Evolutionary conservation across 2,888 invertebrate genomes (phyloP).

Genomic region (Cosmia trapezina): DNA sequence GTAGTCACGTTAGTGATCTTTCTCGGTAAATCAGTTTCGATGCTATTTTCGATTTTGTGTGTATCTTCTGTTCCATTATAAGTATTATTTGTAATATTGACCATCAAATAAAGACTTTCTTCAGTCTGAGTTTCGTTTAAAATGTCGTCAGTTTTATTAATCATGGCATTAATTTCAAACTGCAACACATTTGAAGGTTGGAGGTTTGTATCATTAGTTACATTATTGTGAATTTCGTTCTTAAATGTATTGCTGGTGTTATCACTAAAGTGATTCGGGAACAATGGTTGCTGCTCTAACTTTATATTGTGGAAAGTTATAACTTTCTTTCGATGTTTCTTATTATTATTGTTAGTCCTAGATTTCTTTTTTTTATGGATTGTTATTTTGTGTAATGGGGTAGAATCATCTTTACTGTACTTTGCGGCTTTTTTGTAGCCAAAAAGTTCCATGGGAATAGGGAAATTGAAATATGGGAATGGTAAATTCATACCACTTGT

Average conservation of each 20-base stretch:
- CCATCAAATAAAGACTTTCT: slow-evolving; percentile 73
- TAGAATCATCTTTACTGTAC: slow-evolving; percentile 69
- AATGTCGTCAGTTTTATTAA: slow-evolving; percentile 63
- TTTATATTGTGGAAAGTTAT: slow-evolving; percentile 80
- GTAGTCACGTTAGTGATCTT: slow-evolving; percentile 68
- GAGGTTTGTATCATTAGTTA: slow-evolving; percentile 49
- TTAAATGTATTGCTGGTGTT: slow-evolving; percentile 53
- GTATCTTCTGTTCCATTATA: slow-evolving; percentile 72
- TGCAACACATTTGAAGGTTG: slow-evolving; percentile 54
- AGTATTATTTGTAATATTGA: slow-evolving; percentile 77
- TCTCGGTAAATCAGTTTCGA: slow-evolving; percentile 78
- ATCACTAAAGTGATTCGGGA: slow-evolving; percentile 66
- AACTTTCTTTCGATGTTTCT: slow-evolving; percentile 82
- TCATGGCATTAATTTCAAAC: slow-evolving; percentile 53
- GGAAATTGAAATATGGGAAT: slow-evolving; percentile 78
- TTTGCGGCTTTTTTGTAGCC: slow-evolving; percentile 72
- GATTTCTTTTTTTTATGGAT: slow-evolving; percentile 85
- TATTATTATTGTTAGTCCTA: slow-evolving; percentile 74
- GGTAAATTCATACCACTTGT: slow-evolving; percentile 75
- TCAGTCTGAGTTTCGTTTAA: slow-evolving; percentile 71
- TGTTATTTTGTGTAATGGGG: slow-evolving; percentile 78
- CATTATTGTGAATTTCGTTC: slow-evolving; percentile 57
- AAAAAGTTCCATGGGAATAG: slow-evolving; percentile 77
- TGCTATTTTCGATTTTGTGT: slow-evolving; percentile 78
- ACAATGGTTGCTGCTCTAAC: slow-evolving; percentile 71